A percentile compares a stretch with the other conserved stretches of the same genome.
Conservation (phyloP, 2,113 vertebrate species). For the Scopus umbretta region DNA sequence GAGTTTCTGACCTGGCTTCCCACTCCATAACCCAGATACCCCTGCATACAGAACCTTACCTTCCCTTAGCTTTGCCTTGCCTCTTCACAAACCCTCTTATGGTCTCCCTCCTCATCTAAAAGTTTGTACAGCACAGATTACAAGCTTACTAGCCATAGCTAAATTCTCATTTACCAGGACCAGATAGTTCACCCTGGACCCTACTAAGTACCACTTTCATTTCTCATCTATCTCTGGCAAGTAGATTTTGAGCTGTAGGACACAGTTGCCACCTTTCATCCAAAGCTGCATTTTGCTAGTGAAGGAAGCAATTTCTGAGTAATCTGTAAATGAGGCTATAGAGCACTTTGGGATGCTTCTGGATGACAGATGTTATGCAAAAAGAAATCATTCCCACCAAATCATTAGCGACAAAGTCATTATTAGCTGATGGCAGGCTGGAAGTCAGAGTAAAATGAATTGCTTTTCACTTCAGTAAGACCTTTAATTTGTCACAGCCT, state of each 20-base stretch:
- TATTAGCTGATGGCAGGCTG: background rate
- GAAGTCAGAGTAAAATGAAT: constrained; percentile 5
- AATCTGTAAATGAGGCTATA: background rate
- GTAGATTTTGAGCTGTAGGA: background rate
- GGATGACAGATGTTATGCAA: background rate
- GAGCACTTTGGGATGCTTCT: background rate
- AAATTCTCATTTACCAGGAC: background rate
- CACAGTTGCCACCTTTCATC: background rate
- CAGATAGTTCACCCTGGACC: background rate
- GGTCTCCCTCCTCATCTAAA: background rate
- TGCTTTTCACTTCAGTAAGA: background rate
- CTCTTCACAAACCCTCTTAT: background rate
- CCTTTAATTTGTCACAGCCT: background rate
- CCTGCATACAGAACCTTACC: background rate
- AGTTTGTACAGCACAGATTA: background rate
- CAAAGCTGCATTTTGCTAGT: background rate
- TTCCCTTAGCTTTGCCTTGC: background rate
- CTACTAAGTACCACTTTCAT: background rate
- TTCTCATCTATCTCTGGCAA: background rate
- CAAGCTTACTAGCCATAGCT: background rate
- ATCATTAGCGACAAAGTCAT: background rate
- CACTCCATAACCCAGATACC: background rate
- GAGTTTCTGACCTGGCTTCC: background rate
- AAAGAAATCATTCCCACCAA: background rate
- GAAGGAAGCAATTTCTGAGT: background rate